phyloP scores from a whole-genome alignment of 2,888 invertebrate genomes.

The Tortrix viridana region DNA sequence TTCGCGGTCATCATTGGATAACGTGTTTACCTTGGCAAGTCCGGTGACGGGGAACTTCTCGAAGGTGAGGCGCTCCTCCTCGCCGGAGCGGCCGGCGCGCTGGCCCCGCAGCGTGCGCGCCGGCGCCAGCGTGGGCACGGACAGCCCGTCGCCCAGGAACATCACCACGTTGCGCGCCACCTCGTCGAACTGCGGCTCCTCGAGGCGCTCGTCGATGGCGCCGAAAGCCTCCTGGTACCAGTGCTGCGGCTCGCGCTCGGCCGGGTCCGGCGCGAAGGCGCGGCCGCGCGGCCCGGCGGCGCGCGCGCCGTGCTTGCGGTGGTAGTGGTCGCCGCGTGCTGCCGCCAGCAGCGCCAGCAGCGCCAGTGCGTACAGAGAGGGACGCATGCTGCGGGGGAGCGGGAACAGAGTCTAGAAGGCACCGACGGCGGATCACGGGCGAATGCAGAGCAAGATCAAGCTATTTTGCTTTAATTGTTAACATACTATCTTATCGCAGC shows the following conservation, averaged over 20 bases:
- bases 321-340: constrained; percentile 36
- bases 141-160: constrained; percentile 90
- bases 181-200: constrained; percentile 53
- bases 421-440: not conserved
- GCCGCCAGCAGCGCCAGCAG: constrained; percentile 24
- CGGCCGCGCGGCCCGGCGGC: not conserved
- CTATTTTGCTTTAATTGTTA: constrained; percentile 10
- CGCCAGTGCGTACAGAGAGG: constrained; percentile 20
- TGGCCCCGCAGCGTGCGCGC: constrained; percentile 86
- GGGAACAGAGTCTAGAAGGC: not conserved
- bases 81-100: constrained; percentile 74
- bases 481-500: too few relatives aligned
- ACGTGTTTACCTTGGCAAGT: constrained; percentile 47
- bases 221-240: constrained; percentile 47
- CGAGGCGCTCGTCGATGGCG: constrained; percentile 55
- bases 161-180: constrained; percentile 85
- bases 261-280: constrained; percentile 5
- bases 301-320: constrained; percentile 38
- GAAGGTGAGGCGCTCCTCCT: constrained; percentile 83
- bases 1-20: too few relatives aligned
- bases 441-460: not conserved
- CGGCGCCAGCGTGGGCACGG: constrained; percentile 86
- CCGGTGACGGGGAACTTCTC: constrained; percentile 86
- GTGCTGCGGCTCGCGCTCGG: constrained; percentile 26
- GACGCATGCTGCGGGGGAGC: not conserved